Evolutionary conservation across 2,888 invertebrate species (phyloP), one percentile per base, ranked within the genome.

Genomic region (Druceiella hillmani): DNA sequence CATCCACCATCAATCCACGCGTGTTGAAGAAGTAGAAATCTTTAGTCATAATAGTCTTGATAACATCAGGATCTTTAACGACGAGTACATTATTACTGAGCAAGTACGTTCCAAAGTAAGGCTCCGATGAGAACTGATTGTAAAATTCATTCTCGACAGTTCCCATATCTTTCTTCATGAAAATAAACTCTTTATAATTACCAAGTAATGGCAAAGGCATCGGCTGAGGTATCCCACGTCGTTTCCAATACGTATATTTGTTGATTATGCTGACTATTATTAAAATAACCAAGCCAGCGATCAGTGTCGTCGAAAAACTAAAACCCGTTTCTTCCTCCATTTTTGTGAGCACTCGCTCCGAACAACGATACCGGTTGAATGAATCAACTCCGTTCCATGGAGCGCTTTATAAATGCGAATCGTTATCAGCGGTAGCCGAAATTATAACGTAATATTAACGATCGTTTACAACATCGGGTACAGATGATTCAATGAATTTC

Each of bases 11-110:
- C 1, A 56, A 37, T 42, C 64, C 64, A 26, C 64, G 54, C 11
- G 59, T 54, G 35, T 51, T 62, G 48, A 64, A 66, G 52, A 54
- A 62, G 38, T 61, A 62, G 46, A 60, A 64, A 33, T 66, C 62
- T 34, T 62, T 62, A 0, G 59, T 55, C 41, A 59, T 43, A 3
- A 66, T 50, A 1, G 55, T 45, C 31, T 62, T 66, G 12, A 65
- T 46, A 2, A 62, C 24, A 2, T 59, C 56, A 2, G 59, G 64
- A 30, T 64, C 61, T 46, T 59, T 54, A 2, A 64, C 41, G 14
- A 66, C 50, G n/a, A 63, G 55, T 0, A 57, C 51, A 0, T 66
- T 65, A 29, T 64, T 60, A 0, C 61, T 62, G 2, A 64, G 64
- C 15, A 54, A 62, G 38, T 52, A 66, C 0, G 56, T 55, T 1